Conservation (phyloP, 2,797 vertebrate species). For the Melanotaenia pygmaea region DNA sequence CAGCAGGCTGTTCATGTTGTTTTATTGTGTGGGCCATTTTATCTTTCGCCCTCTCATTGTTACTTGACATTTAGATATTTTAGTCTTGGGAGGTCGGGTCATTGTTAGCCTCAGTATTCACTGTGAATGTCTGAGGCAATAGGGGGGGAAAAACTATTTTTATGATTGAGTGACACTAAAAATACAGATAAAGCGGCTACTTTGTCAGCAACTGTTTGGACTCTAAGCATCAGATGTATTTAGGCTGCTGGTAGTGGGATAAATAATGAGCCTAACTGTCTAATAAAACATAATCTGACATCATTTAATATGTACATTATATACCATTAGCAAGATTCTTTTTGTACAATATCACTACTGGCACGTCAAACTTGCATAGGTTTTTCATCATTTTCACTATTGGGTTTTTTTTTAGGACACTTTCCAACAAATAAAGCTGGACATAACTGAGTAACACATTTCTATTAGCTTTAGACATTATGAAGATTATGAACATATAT, state of each 20-base stretch:
- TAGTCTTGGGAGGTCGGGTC: background rate
- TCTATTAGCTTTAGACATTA: no score
- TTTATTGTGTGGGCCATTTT: background rate
- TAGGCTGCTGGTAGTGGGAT: background rate
- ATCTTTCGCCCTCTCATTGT: background rate
- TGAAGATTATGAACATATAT: no score
- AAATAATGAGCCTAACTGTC: background rate
- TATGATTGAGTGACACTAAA: background rate
- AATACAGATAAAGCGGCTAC: background rate
- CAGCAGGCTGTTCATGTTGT: background rate
- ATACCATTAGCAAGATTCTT: no score
- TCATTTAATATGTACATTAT: background rate
- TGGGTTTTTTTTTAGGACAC: background rate
- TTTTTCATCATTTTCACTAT: background rate
- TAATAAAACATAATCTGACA: background rate
- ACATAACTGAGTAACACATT: no score
- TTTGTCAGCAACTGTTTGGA: background rate
- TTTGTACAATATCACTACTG: background rate
- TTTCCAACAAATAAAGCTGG: background rate
- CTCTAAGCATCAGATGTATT: background rate
- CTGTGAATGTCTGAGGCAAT: background rate
- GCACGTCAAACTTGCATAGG: background rate
- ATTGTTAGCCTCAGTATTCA: background rate
- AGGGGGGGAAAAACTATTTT: background rate
- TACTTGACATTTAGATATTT: constrained; percentile 1